Conservation (phyloP, 2,888 invertebrate species). For the Melanophora roralis region DNA sequence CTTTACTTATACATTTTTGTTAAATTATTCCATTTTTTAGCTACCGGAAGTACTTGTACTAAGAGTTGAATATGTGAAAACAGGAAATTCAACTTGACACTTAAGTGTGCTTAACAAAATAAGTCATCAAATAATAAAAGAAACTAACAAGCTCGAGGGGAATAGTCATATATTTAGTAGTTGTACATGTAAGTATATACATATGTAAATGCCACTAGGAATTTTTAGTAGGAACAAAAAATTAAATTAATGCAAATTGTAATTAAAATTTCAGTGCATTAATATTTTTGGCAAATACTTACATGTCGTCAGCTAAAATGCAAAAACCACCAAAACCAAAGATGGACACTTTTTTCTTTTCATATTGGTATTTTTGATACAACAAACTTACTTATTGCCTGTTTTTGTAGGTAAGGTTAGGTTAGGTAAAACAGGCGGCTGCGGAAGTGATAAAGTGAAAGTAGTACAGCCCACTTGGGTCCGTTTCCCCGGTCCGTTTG, state of each 20-base stretch:
- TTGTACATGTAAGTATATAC: background rate
- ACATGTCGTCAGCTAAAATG: no score
- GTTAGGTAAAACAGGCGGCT: no score
- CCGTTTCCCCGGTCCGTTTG: no score
- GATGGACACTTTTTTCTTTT: no score
- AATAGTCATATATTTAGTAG: no score
- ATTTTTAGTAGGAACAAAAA: constrained; percentile 5
- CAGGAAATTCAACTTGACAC: constrained; percentile 61
- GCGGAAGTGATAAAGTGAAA: no score
- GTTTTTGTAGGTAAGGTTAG: no score
- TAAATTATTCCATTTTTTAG: constrained; percentile 55
- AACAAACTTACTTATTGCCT: no score
- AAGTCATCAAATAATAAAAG: constrained; percentile 44
- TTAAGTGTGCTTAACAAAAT: constrained; percentile 46
- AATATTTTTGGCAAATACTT: no score
- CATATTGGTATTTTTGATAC: no score
- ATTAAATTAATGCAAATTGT: background rate
- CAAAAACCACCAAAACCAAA: no score
- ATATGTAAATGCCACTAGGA: background rate
- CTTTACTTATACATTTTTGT: background rate
- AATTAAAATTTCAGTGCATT: background rate
- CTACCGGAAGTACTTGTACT: constrained; percentile 52
- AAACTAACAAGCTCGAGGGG: constrained; percentile 14
- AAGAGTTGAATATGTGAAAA: constrained; percentile 50
- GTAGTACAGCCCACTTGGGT: no score